phyloP scores from a whole-genome alignment of 2,888 invertebrate genomes.

The Buathra laborator region DNA sequence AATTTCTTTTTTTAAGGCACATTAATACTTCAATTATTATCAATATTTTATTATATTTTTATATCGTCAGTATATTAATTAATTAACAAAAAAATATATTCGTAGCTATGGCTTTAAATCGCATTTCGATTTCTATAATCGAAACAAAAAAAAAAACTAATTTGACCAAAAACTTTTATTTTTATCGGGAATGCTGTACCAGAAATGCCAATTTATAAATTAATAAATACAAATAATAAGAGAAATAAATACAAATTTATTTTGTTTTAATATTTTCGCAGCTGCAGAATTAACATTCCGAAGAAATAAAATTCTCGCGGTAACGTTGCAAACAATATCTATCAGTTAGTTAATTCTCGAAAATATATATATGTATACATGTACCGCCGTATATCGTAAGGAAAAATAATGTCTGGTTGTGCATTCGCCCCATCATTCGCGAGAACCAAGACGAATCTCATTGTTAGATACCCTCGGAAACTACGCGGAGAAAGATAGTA shows the following conservation, averaged over 20 bases:
- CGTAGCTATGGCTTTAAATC: too few species aligned
- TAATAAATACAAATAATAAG: background rate
- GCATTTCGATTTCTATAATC: too few species aligned
- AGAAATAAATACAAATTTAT: background rate
- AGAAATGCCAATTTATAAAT: background rate
- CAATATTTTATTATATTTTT: too few species aligned
- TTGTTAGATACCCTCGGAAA: slow-evolving; percentile 67
- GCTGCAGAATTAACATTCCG: slow-evolving; percentile 9
- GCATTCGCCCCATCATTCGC: slow-evolving; percentile 70
- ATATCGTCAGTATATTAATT: too few species aligned
- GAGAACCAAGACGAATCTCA: slow-evolving; percentile 71
- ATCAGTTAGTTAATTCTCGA: slow-evolving; percentile 61
- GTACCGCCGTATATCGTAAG: slow-evolving; percentile 20
- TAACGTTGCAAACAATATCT: slow-evolving; percentile 61
- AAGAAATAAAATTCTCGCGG: slow-evolving; percentile 26
- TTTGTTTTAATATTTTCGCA: background rate
- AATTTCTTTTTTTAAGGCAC: background rate
- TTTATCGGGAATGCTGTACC: too few species aligned
- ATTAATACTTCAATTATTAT: too few species aligned
- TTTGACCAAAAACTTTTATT: too few species aligned
- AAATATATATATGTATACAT: slow-evolving; percentile 6
- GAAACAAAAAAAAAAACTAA: too few species aligned
- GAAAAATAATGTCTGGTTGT: slow-evolving; percentile 71
- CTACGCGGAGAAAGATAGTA: slow-evolving; percentile 32
- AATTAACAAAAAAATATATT: too few species aligned